These are phyloP conservation scores for Psilopsiagon aurifrons DNA, from an alignment of 2,113 vertebrate genomes.

Conservation along the genomic window DNA sequence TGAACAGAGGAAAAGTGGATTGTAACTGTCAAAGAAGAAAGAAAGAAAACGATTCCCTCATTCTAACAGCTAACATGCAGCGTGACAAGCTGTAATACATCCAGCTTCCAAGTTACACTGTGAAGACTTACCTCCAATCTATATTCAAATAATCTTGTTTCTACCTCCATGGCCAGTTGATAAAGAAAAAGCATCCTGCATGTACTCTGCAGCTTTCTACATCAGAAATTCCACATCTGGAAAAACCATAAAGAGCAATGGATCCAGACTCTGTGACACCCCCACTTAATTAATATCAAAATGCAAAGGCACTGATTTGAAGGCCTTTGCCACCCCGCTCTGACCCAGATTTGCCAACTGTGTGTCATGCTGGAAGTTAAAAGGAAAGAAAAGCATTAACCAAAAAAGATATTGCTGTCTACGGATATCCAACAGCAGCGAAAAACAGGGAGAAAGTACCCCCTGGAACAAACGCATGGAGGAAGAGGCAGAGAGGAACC, in stretches of 20 bases:
- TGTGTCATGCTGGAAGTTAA: background rate
- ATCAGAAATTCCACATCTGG: background rate
- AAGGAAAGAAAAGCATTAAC: background rate
- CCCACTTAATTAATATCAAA: background rate
- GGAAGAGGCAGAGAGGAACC: background rate
- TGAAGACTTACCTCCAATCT: background rate
- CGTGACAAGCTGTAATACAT: background rate
- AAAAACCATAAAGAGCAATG: fast-evolving
- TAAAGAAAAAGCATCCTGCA: background rate
- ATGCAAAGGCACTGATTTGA: background rate
- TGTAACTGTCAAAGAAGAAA: background rate
- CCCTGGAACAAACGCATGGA: background rate
- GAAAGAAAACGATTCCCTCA: background rate
- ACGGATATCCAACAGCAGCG: background rate
- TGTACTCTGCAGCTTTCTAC: background rate
- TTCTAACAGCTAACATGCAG: background rate
- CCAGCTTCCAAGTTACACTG: background rate
- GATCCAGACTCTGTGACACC: background rate
- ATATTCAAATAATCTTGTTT: background rate
- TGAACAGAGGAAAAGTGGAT: background rate
- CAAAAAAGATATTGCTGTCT: background rate
- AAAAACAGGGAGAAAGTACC: background rate
- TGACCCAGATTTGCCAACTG: background rate
- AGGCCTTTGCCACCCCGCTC: background rate
- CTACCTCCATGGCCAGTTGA: background rate